phyloP scores from a whole-genome alignment of 2,797 vertebrate genomes.

The Galago senegalensis region DNA sequence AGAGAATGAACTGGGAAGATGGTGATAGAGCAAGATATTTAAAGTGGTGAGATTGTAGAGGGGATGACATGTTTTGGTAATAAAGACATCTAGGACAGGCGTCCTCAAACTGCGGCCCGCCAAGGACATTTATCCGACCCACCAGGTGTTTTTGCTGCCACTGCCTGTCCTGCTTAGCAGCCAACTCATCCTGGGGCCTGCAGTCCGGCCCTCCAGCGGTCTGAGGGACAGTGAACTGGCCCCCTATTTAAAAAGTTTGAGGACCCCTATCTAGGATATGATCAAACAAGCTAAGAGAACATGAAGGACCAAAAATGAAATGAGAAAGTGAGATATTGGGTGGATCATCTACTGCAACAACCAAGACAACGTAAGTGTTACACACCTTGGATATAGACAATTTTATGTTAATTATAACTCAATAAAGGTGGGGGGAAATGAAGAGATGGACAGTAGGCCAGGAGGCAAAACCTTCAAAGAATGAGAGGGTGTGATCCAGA shows the following conservation, averaged over 20 bases:
- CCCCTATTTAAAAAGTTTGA: no score
- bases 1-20: neutral
- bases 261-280: no score
- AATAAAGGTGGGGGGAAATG: neutral
- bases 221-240: no score
- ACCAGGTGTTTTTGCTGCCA: no score
- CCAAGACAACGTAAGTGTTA: neutral
- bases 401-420: neutral
- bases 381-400: neutral
- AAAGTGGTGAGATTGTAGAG: neutral
- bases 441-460: neutral
- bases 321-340: neutral
- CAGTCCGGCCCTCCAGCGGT: no score
- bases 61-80: neutral
- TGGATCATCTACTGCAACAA: neutral
- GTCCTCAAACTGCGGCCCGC: no score
- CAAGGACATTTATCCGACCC: no score
- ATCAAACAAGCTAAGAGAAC: neutral
- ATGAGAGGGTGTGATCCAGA: neutral
- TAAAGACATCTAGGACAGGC: neutral
- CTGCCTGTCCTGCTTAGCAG: no score
- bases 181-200: no score
- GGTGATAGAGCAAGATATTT: neutral
- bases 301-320: neutral
- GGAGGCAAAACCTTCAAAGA: neutral